Evolutionary conservation across 2,797 vertebrate species (phyloP), one percentile per base, ranked within the genome.

Genomic region (Podarcis lilfordi): DNA sequence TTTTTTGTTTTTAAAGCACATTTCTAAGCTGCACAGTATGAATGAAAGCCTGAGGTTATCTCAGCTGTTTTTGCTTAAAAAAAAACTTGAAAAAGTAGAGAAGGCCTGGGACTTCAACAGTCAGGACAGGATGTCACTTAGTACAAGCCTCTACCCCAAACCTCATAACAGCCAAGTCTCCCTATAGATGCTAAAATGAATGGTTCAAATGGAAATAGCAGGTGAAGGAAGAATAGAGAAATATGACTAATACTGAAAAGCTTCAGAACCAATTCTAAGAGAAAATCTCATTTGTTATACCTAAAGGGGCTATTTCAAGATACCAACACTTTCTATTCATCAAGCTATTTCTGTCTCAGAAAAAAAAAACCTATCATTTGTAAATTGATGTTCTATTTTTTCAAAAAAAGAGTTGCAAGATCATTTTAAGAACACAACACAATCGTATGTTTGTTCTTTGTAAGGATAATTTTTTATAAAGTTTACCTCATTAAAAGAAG

Each of bases 401-500:
- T 11, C 0, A 11, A 50, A 11, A 45, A 64, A 66, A 45, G 40
- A 59, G 25, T 78, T 11, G 61, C 5, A 45, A 23, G 25, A 23
- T 50, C 11, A 8, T 7, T 88, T 77, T 72, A 32, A 32, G 29
- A 72, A 32, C 50, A 83, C 55, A 88, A 29, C 5, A 1, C 6
- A 86, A 83, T 8, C 0, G 8, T 15, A 55, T 0, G 4, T 4
- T 17, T 86, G 40, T 25, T 43, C 21, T 9, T 84, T 86, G 80
- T 40, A 0, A 64, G 82, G 4, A 17, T 27, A 25, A 1, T 87
- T 32, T n/a, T 40, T 7, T 66, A 77, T 32, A 5, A 32, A 1
- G 40, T 75, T 95, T 98, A 99, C 99, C 99, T 99, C 99, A 35
- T 99, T 99, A 96, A 99, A 99, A 69, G 99, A 99, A 90, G 99